These are phyloP conservation scores for Podarcis lilfordi DNA, from an alignment of 2,797 vertebrate genomes.

Conservation along the genomic window DNA sequence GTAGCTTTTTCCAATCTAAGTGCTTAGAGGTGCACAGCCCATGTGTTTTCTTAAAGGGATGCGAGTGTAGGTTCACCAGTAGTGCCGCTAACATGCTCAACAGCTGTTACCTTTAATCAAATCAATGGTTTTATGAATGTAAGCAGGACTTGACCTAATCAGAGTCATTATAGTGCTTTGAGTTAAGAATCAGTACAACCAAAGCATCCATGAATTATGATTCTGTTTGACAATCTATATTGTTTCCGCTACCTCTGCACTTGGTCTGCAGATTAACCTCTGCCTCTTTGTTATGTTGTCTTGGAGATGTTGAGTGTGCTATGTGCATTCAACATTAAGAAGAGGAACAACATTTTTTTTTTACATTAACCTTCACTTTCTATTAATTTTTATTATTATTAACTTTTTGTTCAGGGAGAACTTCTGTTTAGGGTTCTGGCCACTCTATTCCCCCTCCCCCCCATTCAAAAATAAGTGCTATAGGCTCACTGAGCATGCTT, in stretches of 20 bases:
- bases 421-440: neutral
- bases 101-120: slow-evolving; percentile 14
- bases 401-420: neutral
- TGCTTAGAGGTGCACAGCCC: neutral
- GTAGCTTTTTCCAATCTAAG: neutral
- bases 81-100: neutral
- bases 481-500: no score
- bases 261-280: slow-evolving; percentile 41
- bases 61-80: neutral
- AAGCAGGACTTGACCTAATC: neutral
- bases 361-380: neutral
- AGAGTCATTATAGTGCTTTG: slow-evolving; percentile 23
- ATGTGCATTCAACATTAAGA: neutral
- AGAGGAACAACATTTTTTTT: neutral
- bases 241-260: neutral
- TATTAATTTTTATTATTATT: neutral
- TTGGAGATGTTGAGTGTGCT: neutral
- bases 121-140: slow-evolving; percentile 27
- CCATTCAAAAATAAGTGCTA: neutral
- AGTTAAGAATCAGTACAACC: neutral
- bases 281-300: neutral
- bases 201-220: slow-evolving; percentile 28
- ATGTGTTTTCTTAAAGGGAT: neutral
- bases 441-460: neutral
- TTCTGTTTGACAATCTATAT: neutral